Base-by-base conservation (phyloP, 2,888 invertebrate species). In the Pammene fasciana region DNA sequence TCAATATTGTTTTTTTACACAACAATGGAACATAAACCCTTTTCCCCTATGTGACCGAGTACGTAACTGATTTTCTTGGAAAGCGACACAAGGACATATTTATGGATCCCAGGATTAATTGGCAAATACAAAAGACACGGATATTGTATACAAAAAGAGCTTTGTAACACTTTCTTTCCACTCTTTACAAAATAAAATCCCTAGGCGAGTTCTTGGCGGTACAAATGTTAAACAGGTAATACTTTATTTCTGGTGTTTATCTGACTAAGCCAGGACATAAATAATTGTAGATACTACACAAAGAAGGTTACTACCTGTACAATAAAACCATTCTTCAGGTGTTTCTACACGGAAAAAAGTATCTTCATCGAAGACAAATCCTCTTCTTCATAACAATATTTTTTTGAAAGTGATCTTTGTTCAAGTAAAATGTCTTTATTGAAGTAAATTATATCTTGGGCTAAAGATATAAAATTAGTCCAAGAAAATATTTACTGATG, bases 61-160 rank as follows among this genome's bases (percentile, higher is more conserved):
- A n/a, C 14, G 18, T 8, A 26, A 45, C 56, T 68, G 57, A 65
- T 68, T 59, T 68, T 59, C 57, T 65, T 46, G 13, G 36, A 18
- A n/a, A 38, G n/a, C 7, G 13, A 5, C 34, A 48, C 52, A 9
- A 18, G 36, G 57, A 68, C 18, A 68, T 64, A 68, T 68, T 65
- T 65, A 68, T 68, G 59, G 68, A 16, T 14, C 16, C n/a, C 41
- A n/a, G 26, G 38, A 56, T 52, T 68, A 64, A 68, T 65, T 65
- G 45, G 18, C 18, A 36, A 68, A 26, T 14, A 57, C 13, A 52
- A 45, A 48, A 54, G 7, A 56, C 50, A 45, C 57, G 43, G 64
- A 52, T 57, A 68, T 59, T 13, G 16, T 10, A 26, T n/a, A 56
- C 48, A 5, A 52, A 59, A 67, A 60, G 66, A 36, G 66, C 11